These are phyloP conservation scores for Lophius americanus DNA, from an alignment of 2,797 vertebrate genomes.

Conservation along the genomic window DNA sequence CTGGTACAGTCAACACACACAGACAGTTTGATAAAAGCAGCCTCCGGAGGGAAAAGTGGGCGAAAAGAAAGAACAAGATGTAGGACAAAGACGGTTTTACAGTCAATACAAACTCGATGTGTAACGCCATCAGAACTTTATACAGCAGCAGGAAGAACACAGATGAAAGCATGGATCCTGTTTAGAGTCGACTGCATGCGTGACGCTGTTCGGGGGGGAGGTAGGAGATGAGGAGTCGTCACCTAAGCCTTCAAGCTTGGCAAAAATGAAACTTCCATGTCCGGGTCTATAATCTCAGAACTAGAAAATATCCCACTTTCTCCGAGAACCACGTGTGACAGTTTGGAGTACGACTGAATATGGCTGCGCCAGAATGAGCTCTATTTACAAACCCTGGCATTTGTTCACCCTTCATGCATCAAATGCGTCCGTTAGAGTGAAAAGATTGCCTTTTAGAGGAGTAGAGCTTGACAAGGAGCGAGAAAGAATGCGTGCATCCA, in stretches of 20 bases:
- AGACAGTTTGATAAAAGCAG: slow-evolving; percentile 72
- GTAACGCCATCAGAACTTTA: slow-evolving; percentile 1
- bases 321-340: slow-evolving; percentile 15
- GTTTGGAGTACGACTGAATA: slow-evolving; percentile 19
- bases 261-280: slow-evolving; percentile 13
- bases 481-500: slow-evolving; percentile 44
- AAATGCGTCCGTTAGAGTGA: slow-evolving; percentile 58
- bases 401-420: slow-evolving; percentile 45
- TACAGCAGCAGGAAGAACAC: slow-evolving; percentile 1
- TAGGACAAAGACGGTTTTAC: slow-evolving; percentile 49
- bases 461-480: slow-evolving; percentile 61
- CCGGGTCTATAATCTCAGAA: neutral
- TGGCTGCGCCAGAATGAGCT: slow-evolving; percentile 14
- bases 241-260: slow-evolving; percentile 17
- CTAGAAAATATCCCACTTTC: slow-evolving; percentile 27
- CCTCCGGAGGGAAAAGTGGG: slow-evolving; percentile 48
- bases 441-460: slow-evolving; percentile 59
- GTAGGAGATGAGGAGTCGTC: slow-evolving; percentile 16
- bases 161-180: slow-evolving; percentile 17
- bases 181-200: slow-evolving; percentile 8
- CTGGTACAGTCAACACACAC: slow-evolving; percentile 72
- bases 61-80: slow-evolving; percentile 24
- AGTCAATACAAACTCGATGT: slow-evolving; percentile 24
- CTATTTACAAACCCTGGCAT: slow-evolving; percentile 48
- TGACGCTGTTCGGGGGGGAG: slow-evolving; percentile 14